Evolutionary conservation across 30 jellyfish, hydroid and myxozoan species (phyloP), one percentile per base, ranked within the genome.

Genomic region (Aurelia aurita complex sp. Pacific): DNA sequence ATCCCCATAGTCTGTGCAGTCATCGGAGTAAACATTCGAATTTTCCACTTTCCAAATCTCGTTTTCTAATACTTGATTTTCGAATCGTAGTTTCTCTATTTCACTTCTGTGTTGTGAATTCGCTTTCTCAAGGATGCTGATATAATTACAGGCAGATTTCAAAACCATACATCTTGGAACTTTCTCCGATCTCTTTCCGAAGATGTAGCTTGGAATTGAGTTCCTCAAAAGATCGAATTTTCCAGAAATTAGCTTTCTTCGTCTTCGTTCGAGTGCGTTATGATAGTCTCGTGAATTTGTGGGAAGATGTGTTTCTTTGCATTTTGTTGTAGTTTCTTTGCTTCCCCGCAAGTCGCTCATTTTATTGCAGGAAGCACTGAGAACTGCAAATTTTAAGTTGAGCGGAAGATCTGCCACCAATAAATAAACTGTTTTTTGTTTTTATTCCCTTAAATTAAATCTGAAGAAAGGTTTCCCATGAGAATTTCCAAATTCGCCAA

Each of bases 61-160:
- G 16, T 69, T 55, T 40, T 88, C 87, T 8, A 88, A 71, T 10
- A 88, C 64, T 50, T 88, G 73, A 62, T 88, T 88, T 19, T 88
- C 96, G 17, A 46, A 85, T 35, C 73, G 42, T 17, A 88, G 69
- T 73, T 76, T 76, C 15, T 62, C 85, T 23, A 88, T 88, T 10
- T 88, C 96, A 52, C 74, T 80, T 40, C 68, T 51, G 74, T 72
- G 90, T 51, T 68, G 79, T 19, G 73, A 54, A 53, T 88, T 88
- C 42, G 76, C 69, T 76, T 52, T 36, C 88, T 88, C 96, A 83
- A 88, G 64, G 61, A 51, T 79, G 69, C 66, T 74, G 71, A 88
- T 80, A 60, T 88, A 88, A 52, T 74, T 76, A 83, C 96, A 88
- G 10, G 96, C 96, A 5, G 91, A 74, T 43, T 79, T 79, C 75